A percentile compares a stretch with the other conserved stretches of the same genome.
Evolutionary conservation across 2,113 vertebrate species (phyloP).

Genomic region (Isurus oxyrinchus): DNA sequence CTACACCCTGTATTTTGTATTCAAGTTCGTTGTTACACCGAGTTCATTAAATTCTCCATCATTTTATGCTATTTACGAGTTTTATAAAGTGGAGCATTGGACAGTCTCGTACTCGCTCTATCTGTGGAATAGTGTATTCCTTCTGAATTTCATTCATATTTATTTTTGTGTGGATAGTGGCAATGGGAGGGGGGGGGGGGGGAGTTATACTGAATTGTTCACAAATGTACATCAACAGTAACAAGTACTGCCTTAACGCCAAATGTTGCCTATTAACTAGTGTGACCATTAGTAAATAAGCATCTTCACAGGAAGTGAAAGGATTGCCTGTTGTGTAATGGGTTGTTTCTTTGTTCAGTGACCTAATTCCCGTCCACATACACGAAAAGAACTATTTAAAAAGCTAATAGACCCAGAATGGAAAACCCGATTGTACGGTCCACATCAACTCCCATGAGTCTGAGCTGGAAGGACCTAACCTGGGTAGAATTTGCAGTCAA

Average conservation of each 20-base stretch:
- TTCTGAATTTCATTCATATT: background rate
- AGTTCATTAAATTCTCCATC: background rate
- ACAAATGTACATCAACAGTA: background rate
- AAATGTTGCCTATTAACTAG: background rate
- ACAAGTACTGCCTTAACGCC: background rate
- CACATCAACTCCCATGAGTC: background rate
- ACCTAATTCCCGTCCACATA: background rate
- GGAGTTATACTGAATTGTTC: background rate
- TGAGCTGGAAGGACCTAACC: background rate
- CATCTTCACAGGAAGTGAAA: background rate
- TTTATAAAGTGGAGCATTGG: background rate
- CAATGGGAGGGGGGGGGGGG: too few relatives aligned
- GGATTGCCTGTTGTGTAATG: background rate
- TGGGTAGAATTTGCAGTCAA: background rate
- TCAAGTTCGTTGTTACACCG: too few relatives aligned
- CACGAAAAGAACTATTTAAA: background rate
- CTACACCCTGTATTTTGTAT: background rate
- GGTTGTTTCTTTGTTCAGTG: background rate
- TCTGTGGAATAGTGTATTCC: background rate
- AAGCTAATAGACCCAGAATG: background rate
- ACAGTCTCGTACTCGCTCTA: too few relatives aligned
- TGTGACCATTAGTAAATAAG: background rate
- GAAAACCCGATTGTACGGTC: background rate
- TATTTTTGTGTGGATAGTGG: background rate
- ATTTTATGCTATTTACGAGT: background rate